phyloP scores from a whole-genome alignment of 2,113 vertebrate species.

The Melanerpes aurifrons region DNA sequence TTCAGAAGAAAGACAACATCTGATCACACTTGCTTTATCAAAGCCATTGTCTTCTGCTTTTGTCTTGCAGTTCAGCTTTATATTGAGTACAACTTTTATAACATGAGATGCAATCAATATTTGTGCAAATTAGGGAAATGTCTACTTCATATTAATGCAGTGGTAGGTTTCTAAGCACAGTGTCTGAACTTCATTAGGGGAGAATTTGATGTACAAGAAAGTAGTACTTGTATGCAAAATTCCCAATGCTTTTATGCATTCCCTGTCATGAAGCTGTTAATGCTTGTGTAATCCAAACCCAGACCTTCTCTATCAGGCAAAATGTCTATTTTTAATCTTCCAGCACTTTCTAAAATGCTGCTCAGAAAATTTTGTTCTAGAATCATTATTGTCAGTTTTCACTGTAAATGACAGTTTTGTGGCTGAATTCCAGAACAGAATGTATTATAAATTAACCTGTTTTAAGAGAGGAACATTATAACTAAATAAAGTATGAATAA shows the following conservation, averaged over 20 bases:
- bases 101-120: background rate
- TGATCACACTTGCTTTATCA: background rate
- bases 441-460: background rate
- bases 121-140: background rate
- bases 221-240: background rate
- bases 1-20: background rate
- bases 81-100: background rate
- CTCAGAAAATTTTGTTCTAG: background rate
- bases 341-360: background rate
- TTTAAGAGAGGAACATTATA: background rate
- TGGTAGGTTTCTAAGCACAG: background rate
- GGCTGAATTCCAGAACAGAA: background rate
- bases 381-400: background rate
- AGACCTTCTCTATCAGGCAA: background rate
- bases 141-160: background rate
- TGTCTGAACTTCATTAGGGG: background rate
- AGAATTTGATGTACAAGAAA: background rate
- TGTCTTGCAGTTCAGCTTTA: background rate
- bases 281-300: background rate
- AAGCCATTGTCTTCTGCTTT: background rate
- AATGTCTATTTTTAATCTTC: background rate
- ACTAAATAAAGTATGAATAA: background rate
- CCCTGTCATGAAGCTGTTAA: background rate
- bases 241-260: background rate
- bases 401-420: background rate